These are phyloP conservation scores for Dipodomys ordii DNA, from an alignment of 2,113 vertebrate species.

Conservation along the genomic window DNA sequence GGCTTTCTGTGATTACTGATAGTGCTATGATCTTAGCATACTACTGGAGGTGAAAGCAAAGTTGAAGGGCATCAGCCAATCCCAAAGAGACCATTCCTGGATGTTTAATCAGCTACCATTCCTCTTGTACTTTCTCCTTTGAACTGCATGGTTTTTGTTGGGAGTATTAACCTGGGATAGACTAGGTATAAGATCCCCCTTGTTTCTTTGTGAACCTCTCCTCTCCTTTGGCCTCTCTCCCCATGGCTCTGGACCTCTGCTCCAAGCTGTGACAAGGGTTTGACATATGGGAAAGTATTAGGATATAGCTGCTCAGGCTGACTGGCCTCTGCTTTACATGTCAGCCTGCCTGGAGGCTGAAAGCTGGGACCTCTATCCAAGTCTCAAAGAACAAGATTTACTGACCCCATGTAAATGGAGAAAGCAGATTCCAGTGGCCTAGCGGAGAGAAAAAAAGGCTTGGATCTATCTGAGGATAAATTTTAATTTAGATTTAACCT, in stretches of 20 bases:
- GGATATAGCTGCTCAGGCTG: too few relatives aligned
- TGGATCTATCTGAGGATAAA: neutral
- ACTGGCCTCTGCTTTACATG: neutral
- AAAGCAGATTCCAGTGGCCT: neutral
- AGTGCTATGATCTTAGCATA: neutral
- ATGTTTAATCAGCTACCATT: neutral
- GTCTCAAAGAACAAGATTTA: neutral
- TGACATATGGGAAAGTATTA: neutral
- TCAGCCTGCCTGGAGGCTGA: neutral
- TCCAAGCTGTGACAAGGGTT: neutral
- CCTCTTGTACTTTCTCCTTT: neutral
- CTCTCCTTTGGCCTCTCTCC: neutral
- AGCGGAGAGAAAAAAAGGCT: neutral
- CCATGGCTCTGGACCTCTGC: neutral
- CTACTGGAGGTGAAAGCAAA: neutral
- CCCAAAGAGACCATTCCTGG: rapidly evolving
- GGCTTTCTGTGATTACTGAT: neutral
- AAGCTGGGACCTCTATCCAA: neutral
- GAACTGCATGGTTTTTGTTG: neutral
- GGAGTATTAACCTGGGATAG: neutral
- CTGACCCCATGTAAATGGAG: neutral
- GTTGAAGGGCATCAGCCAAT: neutral
- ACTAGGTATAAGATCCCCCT: neutral
- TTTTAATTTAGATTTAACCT: neutral
- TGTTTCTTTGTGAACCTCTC: neutral